A percentile compares a stretch with the other conserved stretches of the same genome.
phyloP scores from a whole-genome alignment of 2,888 invertebrate genomes.

The Subacronicta megacephala region DNA sequence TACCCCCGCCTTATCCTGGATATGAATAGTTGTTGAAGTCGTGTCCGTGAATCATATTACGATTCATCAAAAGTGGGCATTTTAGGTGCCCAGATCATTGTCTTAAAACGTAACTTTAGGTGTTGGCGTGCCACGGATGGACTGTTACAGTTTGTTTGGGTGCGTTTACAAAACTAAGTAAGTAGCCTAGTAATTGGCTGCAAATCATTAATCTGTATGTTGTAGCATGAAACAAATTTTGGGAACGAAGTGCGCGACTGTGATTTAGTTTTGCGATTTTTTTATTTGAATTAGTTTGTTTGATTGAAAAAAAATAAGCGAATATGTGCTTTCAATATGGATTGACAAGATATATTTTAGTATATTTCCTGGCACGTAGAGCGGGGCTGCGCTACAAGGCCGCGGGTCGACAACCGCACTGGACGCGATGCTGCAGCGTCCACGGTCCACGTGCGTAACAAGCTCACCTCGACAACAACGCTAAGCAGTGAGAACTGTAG shows the following conservation, averaged over 20 bases:
- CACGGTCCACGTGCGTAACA: constrained; percentile 84
- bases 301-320: constrained; percentile 32
- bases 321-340: constrained; percentile 52
- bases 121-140: constrained; percentile 21
- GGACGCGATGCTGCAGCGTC: constrained; percentile 68
- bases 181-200: too few relatives aligned
- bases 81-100: constrained; percentile 55
- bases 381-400: constrained; percentile 80
- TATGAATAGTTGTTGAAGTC: too few relatives aligned
- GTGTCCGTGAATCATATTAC: too few relatives aligned
- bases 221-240: constrained; percentile 32
- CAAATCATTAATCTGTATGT: too few relatives aligned
- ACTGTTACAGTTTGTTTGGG: constrained; percentile 30
- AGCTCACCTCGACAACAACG: constrained; percentile 76
- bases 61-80: too few relatives aligned
- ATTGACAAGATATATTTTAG: constrained; percentile 61
- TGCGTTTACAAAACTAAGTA: background rate
- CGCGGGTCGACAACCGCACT: constrained; percentile 84
- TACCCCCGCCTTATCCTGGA: too few relatives aligned
- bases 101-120: constrained; percentile 53
- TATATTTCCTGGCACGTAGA: constrained; percentile 48
- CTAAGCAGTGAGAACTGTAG: too few relatives aligned
- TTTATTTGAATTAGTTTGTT: constrained; percentile 54
- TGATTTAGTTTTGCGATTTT: constrained; percentile 53
- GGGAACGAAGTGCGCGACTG: constrained; percentile 34